Evolutionary conservation across 2,888 invertebrate genomes (phyloP), one percentile per base, ranked within the genome.

Genomic region (Cyrtodaria siliqua): DNA sequence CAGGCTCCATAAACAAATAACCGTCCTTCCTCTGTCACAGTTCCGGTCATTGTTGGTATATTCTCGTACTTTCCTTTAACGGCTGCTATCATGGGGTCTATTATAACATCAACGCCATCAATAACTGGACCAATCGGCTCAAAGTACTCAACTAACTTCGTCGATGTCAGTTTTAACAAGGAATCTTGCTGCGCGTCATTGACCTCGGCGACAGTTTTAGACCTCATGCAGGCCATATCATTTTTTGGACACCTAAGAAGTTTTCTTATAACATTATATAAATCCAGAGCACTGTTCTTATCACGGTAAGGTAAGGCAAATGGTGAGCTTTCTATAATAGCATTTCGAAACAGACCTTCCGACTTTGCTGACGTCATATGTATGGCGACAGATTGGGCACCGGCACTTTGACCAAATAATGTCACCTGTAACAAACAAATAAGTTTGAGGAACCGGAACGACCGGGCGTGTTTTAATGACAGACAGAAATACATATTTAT

Each of bases 61-160:
- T 83, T 67, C 61, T 60, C 63, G 56, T 85, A 78, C 26, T 68
- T 27, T 0, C 86, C 85, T 20, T 63, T 57, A 12, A 60, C 33
- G 3, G 87, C 64, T 0, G 86, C 77, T 4, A 71, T 74, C 55
- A 89, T 60, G 0, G 87, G 79, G 23, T 89, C 85, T 0, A 68
- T 66, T 4, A 72, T 69, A 1, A 91, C 80, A 6, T 88, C 63
- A 0, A 69, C 55, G 0, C 86, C 87, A 53, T 91, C 89, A 38
- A 90, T 78, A n/a, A 84, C 79, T 0, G 90, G 90, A 6, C 89
- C 86, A 67, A 87, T 84, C 4, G 88, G 87, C 59, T 90, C 90
- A 44, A 88, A 88, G 27, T 84, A 82, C 42, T 87, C 86, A 18
- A 88, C 68, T 12, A 89, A 63, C 52, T 87, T 87, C 2, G 85